Evolutionary conservation across 1,140 invertebrate species (phyloP), one percentile per base, ranked within the genome.

Genomic region (Philopotamus ludificatus): DNA sequence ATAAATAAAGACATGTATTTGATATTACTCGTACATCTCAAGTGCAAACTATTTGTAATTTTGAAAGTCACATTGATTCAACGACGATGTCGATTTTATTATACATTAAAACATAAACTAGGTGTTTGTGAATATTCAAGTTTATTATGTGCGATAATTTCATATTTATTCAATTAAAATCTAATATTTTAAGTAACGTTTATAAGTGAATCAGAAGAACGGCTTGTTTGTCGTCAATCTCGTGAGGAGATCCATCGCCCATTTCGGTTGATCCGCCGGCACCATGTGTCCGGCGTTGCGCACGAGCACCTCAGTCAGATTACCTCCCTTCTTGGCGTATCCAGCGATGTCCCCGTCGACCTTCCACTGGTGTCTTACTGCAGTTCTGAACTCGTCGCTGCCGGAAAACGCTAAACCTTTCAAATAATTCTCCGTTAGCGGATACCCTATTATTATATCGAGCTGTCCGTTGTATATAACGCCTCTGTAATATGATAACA

Each of bases 271-370:
- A 78, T 94, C 91, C 20, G 80, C 78, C 0, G 92, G 91, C 15
- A 92, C 86, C 85, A 93, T 91, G 68, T 95, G 92, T 0, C 93
- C 92, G 22, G 90, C 91, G 79, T 90, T 86, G 54, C 90, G 81
- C 0, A 93, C 84, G 72, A 92, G 74, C n/a, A 93, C 87, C 77
- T 93, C 89, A 1, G 87, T 88, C 22, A 95, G 81, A 74, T 88
- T 87, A 0, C 82, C 85, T 3, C 85, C 87, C 65, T 84, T 81
- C 72, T 90, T 89, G 0, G 87, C 85, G 75, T 92, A 93, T 0
- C 92, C 92, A 49, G 91, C 91, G 3, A 93, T 75, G 64, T 90
- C 86, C 0, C 75, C 77, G 65, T 85, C 87, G 8, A 86, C 88
- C 42, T 76, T 79, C 90, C 91, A 93, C 7, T 86, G 78, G 39